A percentile compares a stretch with the other conserved stretches of the same genome.
Evolutionary conservation across 2,113 vertebrate species (phyloP).

Genomic region (Isurus oxyrinchus): DNA sequence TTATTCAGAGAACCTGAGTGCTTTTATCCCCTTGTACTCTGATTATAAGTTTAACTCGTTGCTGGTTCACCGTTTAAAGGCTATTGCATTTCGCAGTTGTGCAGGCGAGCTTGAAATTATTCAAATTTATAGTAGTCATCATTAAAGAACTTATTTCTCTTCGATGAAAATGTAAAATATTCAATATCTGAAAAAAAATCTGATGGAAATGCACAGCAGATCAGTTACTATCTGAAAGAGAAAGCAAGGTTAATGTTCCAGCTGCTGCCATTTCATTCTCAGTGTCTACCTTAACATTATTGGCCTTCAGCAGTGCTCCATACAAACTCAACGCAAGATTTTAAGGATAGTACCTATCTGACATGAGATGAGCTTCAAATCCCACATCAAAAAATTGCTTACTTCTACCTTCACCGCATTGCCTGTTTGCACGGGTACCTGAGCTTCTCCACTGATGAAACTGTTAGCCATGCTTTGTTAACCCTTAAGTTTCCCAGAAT

Average conservation of each 20-base stretch:
- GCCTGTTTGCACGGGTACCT: background rate
- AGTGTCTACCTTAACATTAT: background rate
- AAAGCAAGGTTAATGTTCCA: background rate
- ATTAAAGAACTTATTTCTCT: background rate
- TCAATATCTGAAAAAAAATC: background rate
- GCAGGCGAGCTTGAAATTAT: background rate
- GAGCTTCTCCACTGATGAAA: background rate
- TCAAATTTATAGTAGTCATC: background rate
- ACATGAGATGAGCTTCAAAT: background rate
- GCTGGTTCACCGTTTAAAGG: background rate
- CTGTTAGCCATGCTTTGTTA: background rate
- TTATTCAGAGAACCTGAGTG: conserved; percentile 17
- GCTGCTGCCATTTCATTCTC: background rate
- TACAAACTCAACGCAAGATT: background rate
- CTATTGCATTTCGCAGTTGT: background rate
- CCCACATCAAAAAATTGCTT: background rate
- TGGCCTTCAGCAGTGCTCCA: background rate
- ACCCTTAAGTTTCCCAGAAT: too few relatives aligned
- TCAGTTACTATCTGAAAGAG: background rate
- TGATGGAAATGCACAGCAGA: background rate
- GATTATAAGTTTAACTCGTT: background rate
- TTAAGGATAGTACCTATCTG: background rate
- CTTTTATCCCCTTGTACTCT: conserved; percentile 18
- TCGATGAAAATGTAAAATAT: background rate
- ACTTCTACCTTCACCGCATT: background rate